Conservation (phyloP, 2,797 vertebrate species). For the Anisognathus igniventris region DNA sequence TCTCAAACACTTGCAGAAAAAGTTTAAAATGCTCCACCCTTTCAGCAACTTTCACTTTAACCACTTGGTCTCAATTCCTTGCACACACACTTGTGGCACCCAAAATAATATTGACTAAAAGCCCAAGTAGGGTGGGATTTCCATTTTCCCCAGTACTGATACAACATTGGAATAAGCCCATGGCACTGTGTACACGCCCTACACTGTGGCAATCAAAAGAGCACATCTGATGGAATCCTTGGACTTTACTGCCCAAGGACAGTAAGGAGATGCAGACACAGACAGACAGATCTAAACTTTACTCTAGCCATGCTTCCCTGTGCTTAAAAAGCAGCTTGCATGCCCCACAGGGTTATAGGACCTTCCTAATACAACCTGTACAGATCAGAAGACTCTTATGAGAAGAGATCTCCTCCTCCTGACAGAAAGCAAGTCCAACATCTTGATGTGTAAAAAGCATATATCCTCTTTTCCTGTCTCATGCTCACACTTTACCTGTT, state of each 20-base stretch:
- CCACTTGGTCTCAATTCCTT: neutral
- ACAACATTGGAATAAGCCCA: rapidly evolving
- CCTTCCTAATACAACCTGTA: neutral
- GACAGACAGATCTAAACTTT: neutral
- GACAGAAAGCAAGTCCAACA: neutral
- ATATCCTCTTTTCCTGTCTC: neutral
- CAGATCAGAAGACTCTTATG: neutral
- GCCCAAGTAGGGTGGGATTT: neutral
- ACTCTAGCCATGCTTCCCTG: neutral
- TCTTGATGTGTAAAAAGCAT: neutral
- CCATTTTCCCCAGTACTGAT: rapidly evolving
- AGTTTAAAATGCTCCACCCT: neutral
- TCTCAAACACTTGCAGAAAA: neutral
- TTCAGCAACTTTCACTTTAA: neutral
- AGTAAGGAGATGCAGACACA: neutral
- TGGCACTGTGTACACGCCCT: neutral
- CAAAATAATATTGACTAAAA: rapidly evolving
- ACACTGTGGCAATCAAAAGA: neutral
- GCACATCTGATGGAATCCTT: neutral
- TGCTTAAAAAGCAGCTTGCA: neutral
- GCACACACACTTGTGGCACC: neutral
- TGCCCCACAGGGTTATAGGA: neutral
- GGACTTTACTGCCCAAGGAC: neutral
- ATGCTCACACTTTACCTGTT: neutral
- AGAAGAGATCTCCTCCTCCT: neutral